Evolutionary conservation across 2,113 vertebrate species (phyloP).

Genomic region (Pseudonaja textilis): DNA sequence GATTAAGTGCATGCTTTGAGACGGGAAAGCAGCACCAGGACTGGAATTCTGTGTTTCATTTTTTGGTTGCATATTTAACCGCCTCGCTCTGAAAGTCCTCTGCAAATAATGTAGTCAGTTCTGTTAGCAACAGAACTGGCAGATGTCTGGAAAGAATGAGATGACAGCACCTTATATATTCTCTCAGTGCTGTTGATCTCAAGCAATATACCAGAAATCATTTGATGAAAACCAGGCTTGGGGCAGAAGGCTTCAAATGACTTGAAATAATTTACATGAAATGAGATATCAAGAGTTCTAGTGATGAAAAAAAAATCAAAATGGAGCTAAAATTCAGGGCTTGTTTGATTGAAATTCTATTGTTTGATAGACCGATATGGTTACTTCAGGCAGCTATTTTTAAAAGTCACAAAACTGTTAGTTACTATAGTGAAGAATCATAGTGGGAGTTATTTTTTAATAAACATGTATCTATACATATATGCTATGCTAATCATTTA

Average conservation of each 20-base stretch:
- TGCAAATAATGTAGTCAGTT: not conserved
- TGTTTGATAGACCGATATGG: not conserved
- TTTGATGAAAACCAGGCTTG: not conserved
- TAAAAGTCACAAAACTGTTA: not conserved
- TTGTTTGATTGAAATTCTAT: not conserved
- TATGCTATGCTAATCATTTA: not conserved
- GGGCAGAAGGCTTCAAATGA: not conserved
- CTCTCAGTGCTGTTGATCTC: not conserved
- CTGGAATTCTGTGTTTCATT: not conserved
- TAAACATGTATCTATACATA: not conserved
- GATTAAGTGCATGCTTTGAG: not conserved
- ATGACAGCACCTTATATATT: not conserved
- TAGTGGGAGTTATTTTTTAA: not conserved
- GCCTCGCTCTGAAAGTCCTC: not conserved
- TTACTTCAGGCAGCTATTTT: not conserved
- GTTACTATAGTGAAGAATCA: not conserved
- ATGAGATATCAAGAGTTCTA: not conserved
- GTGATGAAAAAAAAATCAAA: not conserved
- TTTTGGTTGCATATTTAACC: not conserved
- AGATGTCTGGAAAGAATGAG: not conserved
- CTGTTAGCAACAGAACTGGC: not conserved
- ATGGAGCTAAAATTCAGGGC: not conserved
- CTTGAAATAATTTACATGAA: not conserved
- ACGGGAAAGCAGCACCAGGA: not conserved
- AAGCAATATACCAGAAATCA: not conserved